A percentile compares a stretch with the other conserved stretches of the same genome.
These are phyloP conservation scores for Phylloscopus whistleri DNA, from an alignment of 2,113 vertebrate species.

Conservation along the genomic window DNA sequence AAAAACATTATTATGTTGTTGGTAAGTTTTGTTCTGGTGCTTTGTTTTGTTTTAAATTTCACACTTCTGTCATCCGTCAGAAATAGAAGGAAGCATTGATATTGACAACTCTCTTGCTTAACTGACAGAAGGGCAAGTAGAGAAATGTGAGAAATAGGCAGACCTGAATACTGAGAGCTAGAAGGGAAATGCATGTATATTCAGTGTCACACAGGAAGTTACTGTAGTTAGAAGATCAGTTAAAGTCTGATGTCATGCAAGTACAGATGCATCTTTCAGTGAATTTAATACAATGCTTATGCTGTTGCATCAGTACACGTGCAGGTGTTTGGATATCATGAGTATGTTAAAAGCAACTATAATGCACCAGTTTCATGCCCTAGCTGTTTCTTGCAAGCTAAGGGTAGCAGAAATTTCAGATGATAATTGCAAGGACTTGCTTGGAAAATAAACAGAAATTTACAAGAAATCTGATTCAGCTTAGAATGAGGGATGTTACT, in stretches of 20 bases:
- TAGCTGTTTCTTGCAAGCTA: background rate
- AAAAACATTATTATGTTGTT: background rate
- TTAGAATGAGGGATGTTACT: background rate
- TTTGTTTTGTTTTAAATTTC: background rate
- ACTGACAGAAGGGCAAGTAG: background rate
- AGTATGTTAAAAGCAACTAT: background rate
- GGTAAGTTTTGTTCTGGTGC: background rate
- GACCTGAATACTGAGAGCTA: background rate
- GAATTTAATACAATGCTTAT: background rate
- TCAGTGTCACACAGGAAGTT: background rate
- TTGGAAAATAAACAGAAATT: background rate
- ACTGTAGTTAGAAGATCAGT: background rate
- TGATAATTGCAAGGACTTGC: background rate
- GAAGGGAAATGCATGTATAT: accelerated
- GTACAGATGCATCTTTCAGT: background rate
- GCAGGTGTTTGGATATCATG: background rate
- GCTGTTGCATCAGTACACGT: accelerated
- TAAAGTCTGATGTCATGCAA: background rate
- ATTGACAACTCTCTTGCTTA: background rate
- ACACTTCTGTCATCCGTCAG: accelerated
- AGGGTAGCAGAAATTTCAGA: background rate
- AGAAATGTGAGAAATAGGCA: background rate
- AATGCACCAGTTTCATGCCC: background rate
- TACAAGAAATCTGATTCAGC: background rate
- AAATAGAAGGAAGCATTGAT: background rate